Conservation (phyloP, 37 sponge, comb jelly and placozoan genomes). For the Theonella swinhoei region DNA sequence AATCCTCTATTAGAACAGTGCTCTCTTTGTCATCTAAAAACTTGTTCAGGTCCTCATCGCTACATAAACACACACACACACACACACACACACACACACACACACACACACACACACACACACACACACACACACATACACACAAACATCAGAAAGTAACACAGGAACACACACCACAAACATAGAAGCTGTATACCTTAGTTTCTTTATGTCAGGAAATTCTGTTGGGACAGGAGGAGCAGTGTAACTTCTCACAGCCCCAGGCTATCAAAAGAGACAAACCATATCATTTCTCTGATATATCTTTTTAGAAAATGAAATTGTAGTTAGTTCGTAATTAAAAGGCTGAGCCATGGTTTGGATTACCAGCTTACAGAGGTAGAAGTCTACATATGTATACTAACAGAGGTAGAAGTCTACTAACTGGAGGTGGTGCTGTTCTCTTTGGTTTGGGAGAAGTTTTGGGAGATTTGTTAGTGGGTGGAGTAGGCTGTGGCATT, state of each 20-base stretch:
- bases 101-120: conserved; percentile 7
- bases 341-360: no score
- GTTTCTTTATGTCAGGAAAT: conserved; percentile 5
- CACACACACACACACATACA: background rate
- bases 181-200: conserved; percentile 21
- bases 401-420: background rate
- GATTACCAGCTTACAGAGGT: no score
- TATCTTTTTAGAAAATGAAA: no score
- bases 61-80: background rate
- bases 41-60: conserved; percentile 50
- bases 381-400: no score
- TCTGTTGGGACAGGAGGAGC: conserved; percentile 39
- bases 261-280: background rate
- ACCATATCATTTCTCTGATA: no score
- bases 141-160: background rate
- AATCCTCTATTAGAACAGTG: conserved; percentile 40
- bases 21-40: conserved; percentile 61
- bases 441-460: background rate
- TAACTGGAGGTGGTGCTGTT: background rate
- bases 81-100: background rate
- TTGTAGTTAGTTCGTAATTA: no score
- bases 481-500: conserved; percentile 4
- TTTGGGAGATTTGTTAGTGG: background rate
- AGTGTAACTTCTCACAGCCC: background rate
- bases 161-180: background rate